Evolutionary conservation across 2,888 invertebrate genomes (phyloP).

Genomic region (Pseudoips prasinana): DNA sequence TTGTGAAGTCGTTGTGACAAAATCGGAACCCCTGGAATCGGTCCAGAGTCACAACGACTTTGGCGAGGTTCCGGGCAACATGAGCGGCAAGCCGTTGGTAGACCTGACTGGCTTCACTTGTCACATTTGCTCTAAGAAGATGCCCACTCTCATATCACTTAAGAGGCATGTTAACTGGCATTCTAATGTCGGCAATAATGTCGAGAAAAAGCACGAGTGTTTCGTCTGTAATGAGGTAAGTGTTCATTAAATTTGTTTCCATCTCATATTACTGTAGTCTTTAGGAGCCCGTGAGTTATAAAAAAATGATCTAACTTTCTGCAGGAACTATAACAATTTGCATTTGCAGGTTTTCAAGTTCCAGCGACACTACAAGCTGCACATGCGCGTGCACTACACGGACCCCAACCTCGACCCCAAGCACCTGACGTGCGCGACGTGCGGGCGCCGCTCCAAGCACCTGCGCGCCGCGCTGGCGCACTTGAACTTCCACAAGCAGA

Average conservation of each 20-base stretch:
- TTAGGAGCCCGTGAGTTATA: no score
- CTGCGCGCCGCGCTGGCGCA: conserved; percentile 73
- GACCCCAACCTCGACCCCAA: conserved; percentile 66
- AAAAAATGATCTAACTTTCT: no score
- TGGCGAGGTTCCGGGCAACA: conserved; percentile 57
- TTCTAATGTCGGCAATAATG: conserved; percentile 59
- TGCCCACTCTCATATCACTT: conserved; percentile 67
- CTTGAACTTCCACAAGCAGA: conserved; percentile 75
- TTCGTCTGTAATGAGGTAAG: conserved; percentile 72
- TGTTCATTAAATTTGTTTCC: conserved; percentile 4
- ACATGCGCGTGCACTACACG: conserved; percentile 70
- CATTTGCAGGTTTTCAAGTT: conserved; percentile 65
- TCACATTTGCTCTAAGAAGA: conserved; percentile 68
- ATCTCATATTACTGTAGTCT: no score
- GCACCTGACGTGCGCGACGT: conserved; percentile 66
- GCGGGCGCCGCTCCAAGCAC: conserved; percentile 70
- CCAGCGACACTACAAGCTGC: conserved; percentile 68
- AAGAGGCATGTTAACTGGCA: conserved; percentile 76
- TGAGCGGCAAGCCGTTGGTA: conserved; percentile 36
- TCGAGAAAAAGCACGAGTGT: conserved; percentile 65
- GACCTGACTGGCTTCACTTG: conserved; percentile 67
- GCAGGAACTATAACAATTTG: no score
- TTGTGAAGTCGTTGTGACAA: conserved; percentile 81
- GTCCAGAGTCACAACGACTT: conserved; percentile 78
- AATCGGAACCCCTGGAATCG: conserved; percentile 75